Base-by-base conservation (phyloP, 2,888 invertebrate species). In the Dryobota labecula region DNA sequence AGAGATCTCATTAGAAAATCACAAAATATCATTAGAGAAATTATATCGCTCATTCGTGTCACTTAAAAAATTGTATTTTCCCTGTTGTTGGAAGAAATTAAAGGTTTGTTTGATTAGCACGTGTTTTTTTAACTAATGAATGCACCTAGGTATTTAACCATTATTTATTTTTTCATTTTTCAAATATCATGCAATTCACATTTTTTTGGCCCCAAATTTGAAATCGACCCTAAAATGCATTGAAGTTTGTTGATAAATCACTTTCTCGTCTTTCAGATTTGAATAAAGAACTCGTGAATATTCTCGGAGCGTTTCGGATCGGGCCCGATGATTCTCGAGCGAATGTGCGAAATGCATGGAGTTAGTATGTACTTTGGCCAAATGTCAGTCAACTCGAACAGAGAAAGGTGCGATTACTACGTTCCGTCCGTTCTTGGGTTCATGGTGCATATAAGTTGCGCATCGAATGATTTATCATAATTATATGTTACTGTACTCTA, bases 221-320 rank as follows among this genome's bases (percentile, higher is more conserved):
- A n/a, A n/a, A n/a, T n/a, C n/a, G n/a, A n/a, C n/a, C n/a, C n/a
- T n/a, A n/a, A 84, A 82, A 66, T 80, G 78, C 86, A 78, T 74
- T 58, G 64, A 43, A 60, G 65, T 82, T 63, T 77, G 77, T 82
- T 78, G 73, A 83, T 90, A 89, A 88, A 90, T 91, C 89, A 92
- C 92, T 93, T 93, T 94, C 93, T 89, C 92, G 88, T 86, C 82
- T 87, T 84, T 82, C 74, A 61, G 84, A 93, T 93, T 92, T 92
- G 84, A 92, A 93, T 93, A 92, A 92, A 89, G 86, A 80, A 71
- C 87, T 89, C 88, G 85, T 93, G 89, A 83, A 80, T 74, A 92
- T 92, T 90, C 92, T 83, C 78, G 69, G 60, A 71, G 84, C 89
- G 89, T 89, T 71, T 80, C 72, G 65, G 82, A 85, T 88, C 82